Evolutionary conservation across 2,888 invertebrate species (phyloP), one percentile per base, ranked within the genome.

Genomic region (Mongoloraphidia duomilia): DNA sequence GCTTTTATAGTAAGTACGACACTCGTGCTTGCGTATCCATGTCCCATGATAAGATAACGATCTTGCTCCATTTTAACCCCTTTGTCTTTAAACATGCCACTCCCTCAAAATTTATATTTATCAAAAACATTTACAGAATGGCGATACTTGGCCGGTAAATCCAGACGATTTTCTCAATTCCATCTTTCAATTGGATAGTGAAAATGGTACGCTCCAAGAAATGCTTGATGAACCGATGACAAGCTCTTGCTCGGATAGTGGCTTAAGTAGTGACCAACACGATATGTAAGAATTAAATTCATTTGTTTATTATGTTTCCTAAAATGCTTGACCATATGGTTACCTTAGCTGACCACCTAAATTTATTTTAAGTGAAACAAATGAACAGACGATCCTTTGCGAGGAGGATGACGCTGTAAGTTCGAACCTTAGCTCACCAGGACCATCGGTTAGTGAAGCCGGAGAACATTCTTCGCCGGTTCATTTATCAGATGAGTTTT

Each of bases 91-190:
- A 53, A 51, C 43, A 47, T 11, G 44, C 33, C 47, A 39, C 45
- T 46, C 49, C 11, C 39, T 37, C 44, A 36, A 46, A 37, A 46
- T 17, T 45, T 41, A 38, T 9, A 34, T 12, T 44, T 33, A 37
- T 44, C n/a, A 49, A 11, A 17, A 37, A 52, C n/a, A 44, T 51
- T 12, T 50, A 58, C 57, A 64, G 52, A 65, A 74, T 72, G 58
- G 68, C 60, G 61, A 68, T 51, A 66, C 65, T 58, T 71, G 70
- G 70, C 68, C 73, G 50, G 58, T 64, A 17, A 69, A 70, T 42
- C 69, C 76, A 53, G 78, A 79, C 59, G 79, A 83, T 54, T 73
- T 84, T 59, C 75, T 84, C 60, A 80, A 83, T 59, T 74, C 76
- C 4, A 79, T 84, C 49, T 75, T 83, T 61, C 79, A 80, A 37